These are phyloP conservation scores for Condylura cristata DNA, from an alignment of 2,113 vertebrate genomes.

Conservation along the genomic window DNA sequence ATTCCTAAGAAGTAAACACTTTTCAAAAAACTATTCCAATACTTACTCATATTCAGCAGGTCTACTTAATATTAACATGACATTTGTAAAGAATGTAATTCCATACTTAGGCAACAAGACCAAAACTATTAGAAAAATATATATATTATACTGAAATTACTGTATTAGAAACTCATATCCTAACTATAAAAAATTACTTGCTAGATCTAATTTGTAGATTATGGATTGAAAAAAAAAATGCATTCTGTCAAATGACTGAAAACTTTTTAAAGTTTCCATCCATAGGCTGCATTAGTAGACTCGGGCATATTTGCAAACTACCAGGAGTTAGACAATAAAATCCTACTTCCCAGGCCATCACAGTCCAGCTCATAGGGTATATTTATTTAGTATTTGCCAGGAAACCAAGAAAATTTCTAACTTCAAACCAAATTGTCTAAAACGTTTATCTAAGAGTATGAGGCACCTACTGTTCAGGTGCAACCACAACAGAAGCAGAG, in stretches of 20 bases:
- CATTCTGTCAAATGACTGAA: background rate
- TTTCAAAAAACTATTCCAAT: constrained; percentile 15
- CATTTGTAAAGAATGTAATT: constrained; percentile 46
- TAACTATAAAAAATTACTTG: constrained; percentile 41
- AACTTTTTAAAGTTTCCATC: background rate
- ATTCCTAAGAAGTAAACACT: background rate
- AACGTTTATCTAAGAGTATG: background rate
- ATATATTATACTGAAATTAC: constrained; percentile 9
- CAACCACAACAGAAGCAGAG: background rate
- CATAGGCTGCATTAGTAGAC: background rate
- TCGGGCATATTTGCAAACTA: too few relatives aligned
- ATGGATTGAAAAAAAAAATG: background rate
- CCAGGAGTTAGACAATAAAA: background rate
- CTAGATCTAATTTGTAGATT: constrained; percentile 31
- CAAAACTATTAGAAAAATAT: constrained; percentile 45
- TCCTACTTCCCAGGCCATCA: background rate
- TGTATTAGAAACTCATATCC: constrained; percentile 8
- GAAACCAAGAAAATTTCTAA: background rate
- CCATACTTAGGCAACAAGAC: constrained; percentile 1
- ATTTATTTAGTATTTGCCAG: background rate
- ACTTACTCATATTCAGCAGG: background rate
- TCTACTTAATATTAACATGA: constrained; percentile 27
- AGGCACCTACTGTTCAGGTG: background rate
- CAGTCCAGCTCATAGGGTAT: background rate
- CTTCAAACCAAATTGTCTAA: constrained; percentile 38